Conservation (phyloP, 2,797 vertebrate species). For the Benthosema pterotum region DNA sequence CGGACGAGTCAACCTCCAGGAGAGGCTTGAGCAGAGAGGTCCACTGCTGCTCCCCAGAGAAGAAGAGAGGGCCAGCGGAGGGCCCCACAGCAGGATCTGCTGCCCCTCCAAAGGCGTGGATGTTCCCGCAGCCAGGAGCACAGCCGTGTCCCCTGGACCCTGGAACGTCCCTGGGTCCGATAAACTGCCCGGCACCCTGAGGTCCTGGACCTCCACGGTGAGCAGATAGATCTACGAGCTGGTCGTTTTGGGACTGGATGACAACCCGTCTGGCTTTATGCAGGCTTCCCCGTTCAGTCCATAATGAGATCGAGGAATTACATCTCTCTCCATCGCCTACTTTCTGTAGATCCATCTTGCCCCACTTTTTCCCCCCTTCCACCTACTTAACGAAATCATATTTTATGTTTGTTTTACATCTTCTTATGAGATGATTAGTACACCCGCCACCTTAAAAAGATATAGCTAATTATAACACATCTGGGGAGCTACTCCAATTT, state of each 20-base stretch:
- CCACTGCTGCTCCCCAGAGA: slow-evolving; percentile 66
- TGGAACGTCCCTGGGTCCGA: slow-evolving; percentile 92
- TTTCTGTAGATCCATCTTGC: slow-evolving; percentile 23
- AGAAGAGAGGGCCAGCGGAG: slow-evolving; percentile 73
- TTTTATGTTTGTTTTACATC: slow-evolving; percentile 77
- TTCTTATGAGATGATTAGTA: slow-evolving; percentile 81
- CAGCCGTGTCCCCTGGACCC: slow-evolving; percentile 86
- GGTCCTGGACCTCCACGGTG: slow-evolving; percentile 90
- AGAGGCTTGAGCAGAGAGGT: slow-evolving; percentile 81
- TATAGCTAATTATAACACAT: slow-evolving; percentile 50
- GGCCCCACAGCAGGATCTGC: slow-evolving; percentile 69
- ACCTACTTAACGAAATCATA: slow-evolving; percentile 65
- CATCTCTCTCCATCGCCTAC: slow-evolving; percentile 35
- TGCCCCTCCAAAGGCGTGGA: slow-evolving; percentile 74
- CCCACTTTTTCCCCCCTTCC: slow-evolving; percentile 49
- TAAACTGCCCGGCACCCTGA: slow-evolving; percentile 87
- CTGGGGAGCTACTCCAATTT: slow-evolving; percentile 50
- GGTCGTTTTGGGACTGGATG: slow-evolving; percentile 44
- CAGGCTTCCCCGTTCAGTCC: slow-evolving; percentile 62
- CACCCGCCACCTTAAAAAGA: slow-evolving; percentile 86
- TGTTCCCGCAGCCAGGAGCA: slow-evolving; percentile 77
- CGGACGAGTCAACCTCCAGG: slow-evolving; percentile 73
- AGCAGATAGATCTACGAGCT: slow-evolving; percentile 86
- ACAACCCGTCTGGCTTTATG: slow-evolving; percentile 44
- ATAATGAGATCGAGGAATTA: slow-evolving; percentile 67